These are phyloP conservation scores for Tonatia bakeri DNA, from an alignment of 2,113 vertebrate genomes.

Conservation along the genomic window DNA sequence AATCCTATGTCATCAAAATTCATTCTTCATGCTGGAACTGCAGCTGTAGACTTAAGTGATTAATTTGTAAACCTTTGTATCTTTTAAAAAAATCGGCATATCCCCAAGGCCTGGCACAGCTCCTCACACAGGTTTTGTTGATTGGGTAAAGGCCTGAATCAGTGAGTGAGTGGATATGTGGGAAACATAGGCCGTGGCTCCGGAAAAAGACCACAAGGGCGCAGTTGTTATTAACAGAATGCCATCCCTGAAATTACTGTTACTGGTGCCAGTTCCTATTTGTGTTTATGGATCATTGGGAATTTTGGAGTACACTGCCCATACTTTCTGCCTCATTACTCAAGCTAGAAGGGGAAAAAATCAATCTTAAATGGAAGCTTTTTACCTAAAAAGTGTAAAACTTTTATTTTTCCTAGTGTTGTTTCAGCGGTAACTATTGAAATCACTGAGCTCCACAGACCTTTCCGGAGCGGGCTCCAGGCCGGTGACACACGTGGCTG, in stretches of 20 bases:
- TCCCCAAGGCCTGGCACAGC: background rate
- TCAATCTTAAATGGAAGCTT: background rate
- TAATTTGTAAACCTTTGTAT: constrained; percentile 14
- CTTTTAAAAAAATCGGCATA: background rate
- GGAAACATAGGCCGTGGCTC: background rate
- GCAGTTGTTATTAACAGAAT: background rate
- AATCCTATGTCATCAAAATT: background rate
- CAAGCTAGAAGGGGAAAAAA: background rate
- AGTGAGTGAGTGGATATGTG: background rate
- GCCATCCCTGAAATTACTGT: background rate
- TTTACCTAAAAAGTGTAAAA: background rate
- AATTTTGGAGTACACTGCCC: background rate
- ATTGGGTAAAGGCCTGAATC: background rate
- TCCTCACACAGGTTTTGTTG: background rate
- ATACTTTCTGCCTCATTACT: background rate
- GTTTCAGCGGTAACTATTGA: background rate
- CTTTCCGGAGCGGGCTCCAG: background rate
- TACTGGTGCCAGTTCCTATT: background rate
- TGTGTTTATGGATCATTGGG: background rate
- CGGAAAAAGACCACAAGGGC: background rate
- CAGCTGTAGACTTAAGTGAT: background rate
- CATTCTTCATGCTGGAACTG: background rate
- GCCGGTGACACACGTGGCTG: background rate
- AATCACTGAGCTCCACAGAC: background rate
- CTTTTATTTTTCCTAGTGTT: background rate